These are phyloP conservation scores for Anagyrus pseudococci DNA, from an alignment of 2,888 invertebrate genomes.

Conservation along the genomic window DNA sequence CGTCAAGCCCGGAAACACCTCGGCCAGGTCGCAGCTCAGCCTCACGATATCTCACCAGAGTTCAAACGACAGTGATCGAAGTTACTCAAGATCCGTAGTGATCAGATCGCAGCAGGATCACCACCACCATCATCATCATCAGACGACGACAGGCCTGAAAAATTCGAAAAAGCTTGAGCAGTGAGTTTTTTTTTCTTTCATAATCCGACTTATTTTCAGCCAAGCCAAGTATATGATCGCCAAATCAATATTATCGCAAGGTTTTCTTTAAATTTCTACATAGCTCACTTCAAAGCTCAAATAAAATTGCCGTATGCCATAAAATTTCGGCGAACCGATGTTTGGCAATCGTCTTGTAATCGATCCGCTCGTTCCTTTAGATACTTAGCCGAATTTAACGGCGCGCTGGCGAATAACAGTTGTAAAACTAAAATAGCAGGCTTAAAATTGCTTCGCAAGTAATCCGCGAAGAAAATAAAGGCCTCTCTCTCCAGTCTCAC, in stretches of 20 bases:
- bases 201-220: too few relatives aligned
- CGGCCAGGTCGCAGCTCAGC: constrained; percentile 55
- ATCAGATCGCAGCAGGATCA: constrained; percentile 49
- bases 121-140: constrained; percentile 46
- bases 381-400: not conserved
- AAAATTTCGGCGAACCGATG: too few relatives aligned
- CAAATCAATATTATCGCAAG: too few relatives aligned
- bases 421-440: not conserved
- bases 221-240: too few relatives aligned
- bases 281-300: too few relatives aligned
- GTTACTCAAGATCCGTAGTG: constrained; percentile 56
- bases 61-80: constrained; percentile 57
- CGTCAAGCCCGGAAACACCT: constrained; percentile 47
- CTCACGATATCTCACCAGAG: constrained; percentile 57
- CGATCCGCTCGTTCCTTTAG: too few relatives aligned
- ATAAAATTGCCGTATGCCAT: too few relatives aligned
- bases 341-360: too few relatives aligned
- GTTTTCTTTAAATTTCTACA: too few relatives aligned
- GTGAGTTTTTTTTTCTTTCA: constrained; percentile 46
- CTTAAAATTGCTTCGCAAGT: too few relatives aligned
- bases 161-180: constrained; percentile 57
- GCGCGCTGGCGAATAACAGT: not conserved
- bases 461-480: too few relatives aligned
- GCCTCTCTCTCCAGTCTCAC: too few relatives aligned
- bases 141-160: constrained; percentile 48